Evolutionary conservation across 2,113 vertebrate species (phyloP), one percentile per base, ranked within the genome.

Genomic region (Dipodomys merriami): DNA sequence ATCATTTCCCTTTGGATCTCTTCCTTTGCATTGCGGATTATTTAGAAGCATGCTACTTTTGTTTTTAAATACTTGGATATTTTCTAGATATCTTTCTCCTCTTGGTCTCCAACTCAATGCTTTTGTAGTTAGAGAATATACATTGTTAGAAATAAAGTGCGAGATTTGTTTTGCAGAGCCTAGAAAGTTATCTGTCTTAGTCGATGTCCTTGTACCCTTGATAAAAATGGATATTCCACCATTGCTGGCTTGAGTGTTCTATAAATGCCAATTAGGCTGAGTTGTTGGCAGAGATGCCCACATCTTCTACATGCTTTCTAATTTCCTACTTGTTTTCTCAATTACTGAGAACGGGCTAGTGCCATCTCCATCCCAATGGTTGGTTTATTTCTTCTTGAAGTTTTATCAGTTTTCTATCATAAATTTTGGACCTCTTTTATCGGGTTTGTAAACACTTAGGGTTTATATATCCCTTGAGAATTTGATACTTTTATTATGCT

Each of bases 1-100:
- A 68, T 73, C 19, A 5, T 86, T 91, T 95, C 93, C 78, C 68
- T 62, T 81, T 77, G 60, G 77, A 76, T 27, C 86, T 91, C 91
- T 35, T 53, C 74, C 74, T 86, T 77, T 88, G 72, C 33, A 35
- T 7, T 25, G 2, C 57, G 44, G 80, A 27, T 83, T 73, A 46
- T 44, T 82, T 71, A 39, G 81, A 92, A 93, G 33, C 46, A 2
- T 44, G 67, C 67, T 80, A 49, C 5, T 92, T 78, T 7, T 20
- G 49, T 88, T 88, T 92, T 78, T 53, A 86, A 76, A 33, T 80
- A 35, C 18, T 30, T 2, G 44, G 19, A 25, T 62, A 57, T 86
- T 83, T 91, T 89, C 83, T 86, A 84, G 86, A 72, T 53, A 65
- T 33, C 44, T 84, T 62, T 69, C 23, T 81, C 20, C 49, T 86